phyloP scores from a whole-genome alignment of 2,797 vertebrate genomes.

The Sarcoramphus papa region DNA sequence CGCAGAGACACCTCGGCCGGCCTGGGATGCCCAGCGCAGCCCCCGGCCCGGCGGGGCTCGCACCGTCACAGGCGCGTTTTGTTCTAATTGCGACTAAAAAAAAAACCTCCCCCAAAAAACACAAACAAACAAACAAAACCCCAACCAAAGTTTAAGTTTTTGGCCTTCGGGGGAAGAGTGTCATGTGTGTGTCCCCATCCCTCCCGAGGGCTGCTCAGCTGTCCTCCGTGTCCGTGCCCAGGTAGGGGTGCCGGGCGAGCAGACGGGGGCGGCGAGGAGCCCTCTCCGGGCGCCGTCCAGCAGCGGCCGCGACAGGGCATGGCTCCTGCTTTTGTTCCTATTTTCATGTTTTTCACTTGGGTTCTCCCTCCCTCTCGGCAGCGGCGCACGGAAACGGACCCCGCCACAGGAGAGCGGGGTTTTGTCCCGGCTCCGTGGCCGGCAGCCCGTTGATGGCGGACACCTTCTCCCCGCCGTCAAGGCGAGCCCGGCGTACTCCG shows the following conservation, averaged over 20 bases:
- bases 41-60: neutral
- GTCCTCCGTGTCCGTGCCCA: neutral
- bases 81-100: neutral
- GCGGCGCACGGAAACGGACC: neutral
- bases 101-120: neutral
- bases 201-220: neutral
- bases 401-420: fast-evolving
- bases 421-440: neutral
- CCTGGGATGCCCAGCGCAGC: neutral
- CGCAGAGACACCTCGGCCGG: too few relatives aligned
- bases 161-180: neutral
- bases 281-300: neutral
- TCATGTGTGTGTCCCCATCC: too few relatives aligned
- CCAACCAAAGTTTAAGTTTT: neutral
- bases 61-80: neutral
- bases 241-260: neutral
- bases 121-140: neutral
- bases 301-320: neutral
- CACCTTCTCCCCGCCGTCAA: neutral
- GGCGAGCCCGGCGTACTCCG: neutral
- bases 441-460: neutral
- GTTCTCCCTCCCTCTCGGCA: neutral
- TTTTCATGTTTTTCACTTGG: neutral
- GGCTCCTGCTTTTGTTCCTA: neutral
- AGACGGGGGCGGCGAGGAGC: neutral